These are phyloP conservation scores for Thymallus thymallus DNA, from an alignment of 2,113 vertebrate species.

Conservation along the genomic window DNA sequence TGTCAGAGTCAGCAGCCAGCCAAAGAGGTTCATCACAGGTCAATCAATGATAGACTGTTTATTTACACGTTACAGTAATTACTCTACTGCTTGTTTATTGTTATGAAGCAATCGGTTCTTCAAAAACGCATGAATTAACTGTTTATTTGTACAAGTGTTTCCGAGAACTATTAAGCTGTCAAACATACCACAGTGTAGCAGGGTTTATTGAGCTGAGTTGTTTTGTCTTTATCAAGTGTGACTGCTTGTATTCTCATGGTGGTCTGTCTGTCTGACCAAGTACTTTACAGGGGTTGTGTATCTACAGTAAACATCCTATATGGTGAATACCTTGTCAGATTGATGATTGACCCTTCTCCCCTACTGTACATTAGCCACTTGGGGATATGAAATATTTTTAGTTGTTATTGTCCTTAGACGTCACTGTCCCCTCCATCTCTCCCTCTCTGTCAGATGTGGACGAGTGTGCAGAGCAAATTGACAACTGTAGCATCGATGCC, in stretches of 20 bases:
- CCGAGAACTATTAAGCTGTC: neutral
- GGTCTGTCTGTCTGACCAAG: neutral
- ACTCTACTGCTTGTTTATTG: conserved; percentile 2
- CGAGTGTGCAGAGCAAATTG: conserved; percentile 79
- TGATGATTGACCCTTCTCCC: neutral
- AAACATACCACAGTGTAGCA: neutral
- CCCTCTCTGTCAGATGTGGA: conserved; percentile 74
- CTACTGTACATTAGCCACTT: neutral
- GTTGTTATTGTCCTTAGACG: neutral
- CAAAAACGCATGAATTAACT: conserved; percentile 11
- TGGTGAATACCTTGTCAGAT: neutral
- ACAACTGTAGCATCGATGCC: conserved; percentile 84
- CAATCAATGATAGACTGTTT: conserved; percentile 18
- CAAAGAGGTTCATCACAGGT: conserved; percentile 10
- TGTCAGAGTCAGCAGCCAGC: neutral
- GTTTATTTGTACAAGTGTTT: conserved; percentile 16
- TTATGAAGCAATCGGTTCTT: conserved; percentile 13
- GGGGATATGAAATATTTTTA: no score
- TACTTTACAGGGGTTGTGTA: neutral
- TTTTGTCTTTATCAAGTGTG: neutral
- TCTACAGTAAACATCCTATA: neutral
- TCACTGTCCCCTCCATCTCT: conserved; percentile 10
- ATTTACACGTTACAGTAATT: conserved; percentile 15
- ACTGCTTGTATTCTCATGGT: neutral
- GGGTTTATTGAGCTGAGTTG: neutral